Evolutionary conservation across 2,888 invertebrate genomes (phyloP), one percentile per base, ranked within the genome.

Genomic region (Synanthedon tipuliformis): DNA sequence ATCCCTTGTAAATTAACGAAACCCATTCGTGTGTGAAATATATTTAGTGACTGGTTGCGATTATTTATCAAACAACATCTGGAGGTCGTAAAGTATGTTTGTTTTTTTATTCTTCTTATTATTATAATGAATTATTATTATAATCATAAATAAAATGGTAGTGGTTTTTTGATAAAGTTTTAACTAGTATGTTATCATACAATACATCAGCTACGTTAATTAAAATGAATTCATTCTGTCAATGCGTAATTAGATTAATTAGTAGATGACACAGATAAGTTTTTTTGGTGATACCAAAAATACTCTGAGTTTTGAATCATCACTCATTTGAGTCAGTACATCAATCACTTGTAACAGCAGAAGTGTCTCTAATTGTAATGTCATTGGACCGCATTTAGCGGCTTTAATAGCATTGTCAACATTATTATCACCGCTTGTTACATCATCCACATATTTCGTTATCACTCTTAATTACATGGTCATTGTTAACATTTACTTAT

Each of bases 111-210:
- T 13, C 40, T 34, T 34, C 7, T 34, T 27, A 3, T 13, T 50
- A 50, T 27, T 15, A 34, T 50, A 50, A 27, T 50, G n/a, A n/a
- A 50, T 27, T 65, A 65, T 66, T 64, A 62, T 71, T 67, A 70
- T 73, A 64, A 54, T 62, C 58, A 56, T 55, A 70, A 78, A 81
- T 80, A 78, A 74, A 69, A 73, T 76, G 78, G 80, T 81, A 78
- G 81, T 81, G 81, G 74, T 77, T 78, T 75, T 18, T 10, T 15
- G 45, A 45, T 45, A 45, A 13, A 12, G 45, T 45, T 45, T 45
- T 13, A 15, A 45, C 15, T 15, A 15, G 15, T 45, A 10, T 10
- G 3, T 34, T 34, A 34, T 34, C 34, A 34, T 34, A 34, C 34
- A 8, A 34, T 34, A 8, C 34, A 45, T 13, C 13, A 13, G 15